Base-by-base conservation (phyloP, 2,888 invertebrate genomes). In the Rhodophaea formosa region DNA sequence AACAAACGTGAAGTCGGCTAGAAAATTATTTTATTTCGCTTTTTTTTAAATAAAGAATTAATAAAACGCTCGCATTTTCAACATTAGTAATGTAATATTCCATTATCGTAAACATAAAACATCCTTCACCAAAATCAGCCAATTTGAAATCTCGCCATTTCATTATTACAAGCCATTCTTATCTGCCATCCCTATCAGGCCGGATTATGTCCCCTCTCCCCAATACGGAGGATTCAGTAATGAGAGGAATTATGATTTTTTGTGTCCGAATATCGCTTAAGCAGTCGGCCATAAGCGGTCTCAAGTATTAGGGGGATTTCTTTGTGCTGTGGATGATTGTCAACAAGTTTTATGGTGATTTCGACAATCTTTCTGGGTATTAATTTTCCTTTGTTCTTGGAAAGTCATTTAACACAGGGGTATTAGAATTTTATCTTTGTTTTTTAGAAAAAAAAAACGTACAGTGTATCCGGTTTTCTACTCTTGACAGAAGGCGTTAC, bases 181-280 rank as follows among this genome's bases (percentile, higher is more conserved):
- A 44, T 44, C 44, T 46, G 51, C 0, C 51, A 51, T 35, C 51
- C 51, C 51, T 51, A 17, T 35, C 7, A 5, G n/a, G 8, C 15
- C n/a, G 47, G 56, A 56, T 56, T 56, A 56, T 30, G 10, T 39
- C 51, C 57, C 52, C 30, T 42, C 56, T 32, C 43, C 54, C 58
- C 59, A 46, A 57, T 58, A 58, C 57, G 52, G 51, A 57, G 56
- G 53, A 52, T 57, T 56, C 53, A 55, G 42, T 65, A 65, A 65
- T 65, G 65, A 65, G 65, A 53, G 65, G 65, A 65, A 65, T 65
- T 65, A 65, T 65, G 65, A 65, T 62, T 65, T 63, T 64, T 62
- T 62, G 59, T 62, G 59, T 60, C 60, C 65, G 58, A 63, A 65
- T 62, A 62, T 59, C 57, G 59, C 61, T 59, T 59, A 59, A 63